Evolutionary conservation across 2,113 vertebrate genomes (phyloP).

Genomic region (Prunella fulvescens): DNA sequence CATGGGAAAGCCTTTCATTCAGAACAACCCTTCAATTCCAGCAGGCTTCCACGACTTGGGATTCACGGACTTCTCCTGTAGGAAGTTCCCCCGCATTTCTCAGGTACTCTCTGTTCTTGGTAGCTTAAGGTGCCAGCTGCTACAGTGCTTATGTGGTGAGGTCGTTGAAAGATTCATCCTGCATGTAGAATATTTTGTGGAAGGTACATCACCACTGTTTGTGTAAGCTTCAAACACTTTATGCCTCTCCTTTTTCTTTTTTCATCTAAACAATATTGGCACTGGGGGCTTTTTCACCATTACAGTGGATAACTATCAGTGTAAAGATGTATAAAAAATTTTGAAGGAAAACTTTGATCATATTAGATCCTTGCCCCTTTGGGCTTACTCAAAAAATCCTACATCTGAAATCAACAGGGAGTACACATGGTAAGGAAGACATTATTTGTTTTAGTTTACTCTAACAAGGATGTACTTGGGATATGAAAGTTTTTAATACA

Average conservation of each 20-base stretch:
- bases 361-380: background rate
- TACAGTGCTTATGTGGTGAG: background rate
- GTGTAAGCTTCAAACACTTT: background rate
- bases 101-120: constrained; percentile 76
- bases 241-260: background rate
- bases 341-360: background rate
- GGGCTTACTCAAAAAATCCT: background rate
- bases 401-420: background rate
- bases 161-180: background rate
- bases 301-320: background rate
- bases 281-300: background rate
- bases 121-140: background rate
- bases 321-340: background rate
- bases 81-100: constrained; percentile 93
- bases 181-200: background rate
- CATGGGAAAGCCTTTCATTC: constrained; percentile 91
- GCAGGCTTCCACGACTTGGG: constrained; percentile 95
- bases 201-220: background rate
- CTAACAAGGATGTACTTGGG: background rate
- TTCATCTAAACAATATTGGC: background rate
- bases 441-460: background rate
- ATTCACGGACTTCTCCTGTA: constrained; percentile 97
- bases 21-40: constrained; percentile 96
- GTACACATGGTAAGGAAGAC: background rate
- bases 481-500: background rate